Evolutionary conservation across 2,797 vertebrate genomes (phyloP), one percentile per base, ranked within the genome.

Genomic region (Acanthornis magna): DNA sequence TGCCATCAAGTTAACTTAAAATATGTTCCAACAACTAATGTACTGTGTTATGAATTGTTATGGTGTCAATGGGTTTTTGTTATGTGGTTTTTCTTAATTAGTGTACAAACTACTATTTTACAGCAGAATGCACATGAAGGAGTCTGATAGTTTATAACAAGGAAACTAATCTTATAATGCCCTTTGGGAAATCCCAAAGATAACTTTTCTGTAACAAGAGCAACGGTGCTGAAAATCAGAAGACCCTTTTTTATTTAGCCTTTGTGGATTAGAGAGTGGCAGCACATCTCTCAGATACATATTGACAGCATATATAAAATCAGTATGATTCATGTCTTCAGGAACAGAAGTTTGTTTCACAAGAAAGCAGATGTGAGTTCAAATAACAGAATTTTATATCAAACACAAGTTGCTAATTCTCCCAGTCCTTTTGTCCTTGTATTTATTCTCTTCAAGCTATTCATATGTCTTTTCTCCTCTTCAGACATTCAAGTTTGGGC

Each of bases 1-100:
- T 63, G 86, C 22, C n/a, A 50, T 68, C 81, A 79, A 91, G 29
- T 83, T 82, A 86, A 92, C 50, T 34, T 89, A 82, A 96, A 94
- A 51, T 48, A 70, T 10, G 8, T 85, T 87, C 48, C 75, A 94
- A 78, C 54, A 92, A 43, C 34, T 89, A 86, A 94, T 58, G 32
- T 55, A 76, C 57, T 87, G 54, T 66, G 47, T 78, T 92, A 91
- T 89, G 94, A 96, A 93, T 54, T 87, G 50, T 74, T 92, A 76
- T 13, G 60, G 47, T 76, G 38, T 92, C 82, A 79, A 20, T 48
- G 62, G 29, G 18, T 2, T 85, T 95, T 85, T 92, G 51, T 88
- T 73, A 78, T 9, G n/a, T 76, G 51, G 89, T 91, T 92, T 94
- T 90, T 96, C 94, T 96, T 90, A 95, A 96, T 96, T 88, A 85